Evolutionary conservation across 2,113 vertebrate species (phyloP).

Genomic region (Nothobranchius kuhntae): DNA sequence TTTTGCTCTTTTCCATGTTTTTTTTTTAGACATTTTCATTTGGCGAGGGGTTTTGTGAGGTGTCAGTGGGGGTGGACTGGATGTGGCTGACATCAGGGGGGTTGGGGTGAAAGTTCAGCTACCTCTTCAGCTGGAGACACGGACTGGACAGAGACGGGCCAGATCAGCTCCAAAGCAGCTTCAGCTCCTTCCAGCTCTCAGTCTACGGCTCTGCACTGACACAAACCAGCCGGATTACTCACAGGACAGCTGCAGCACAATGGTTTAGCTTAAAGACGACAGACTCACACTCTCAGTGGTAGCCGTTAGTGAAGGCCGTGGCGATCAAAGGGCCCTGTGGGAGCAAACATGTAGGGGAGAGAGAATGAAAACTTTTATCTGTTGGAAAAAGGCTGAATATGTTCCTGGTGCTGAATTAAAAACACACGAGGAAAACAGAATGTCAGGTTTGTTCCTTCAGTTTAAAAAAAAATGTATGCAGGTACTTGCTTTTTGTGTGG

Average conservation of each 20-base stretch:
- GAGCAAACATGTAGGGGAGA: conserved; percentile 39
- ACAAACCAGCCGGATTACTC: conserved; percentile 33
- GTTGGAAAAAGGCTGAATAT: not conserved
- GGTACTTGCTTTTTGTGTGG: no score
- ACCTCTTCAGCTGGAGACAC: conserved; percentile 68
- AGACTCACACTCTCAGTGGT: conserved; percentile 87
- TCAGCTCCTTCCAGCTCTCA: conserved; percentile 72
- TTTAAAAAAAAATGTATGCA: no score
- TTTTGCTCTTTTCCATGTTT: conserved; percentile 13
- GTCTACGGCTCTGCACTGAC: conserved; percentile 51
- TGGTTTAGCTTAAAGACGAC: not conserved
- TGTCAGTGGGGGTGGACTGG: conserved; percentile 70
- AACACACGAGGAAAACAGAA: not conserved
- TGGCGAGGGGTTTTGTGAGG: conserved; percentile 81
- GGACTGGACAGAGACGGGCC: conserved; percentile 74
- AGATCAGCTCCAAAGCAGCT: conserved; percentile 68
- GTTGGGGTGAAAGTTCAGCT: conserved; percentile 59
- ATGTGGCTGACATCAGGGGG: conserved; percentile 68
- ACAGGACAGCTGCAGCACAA: not conserved
- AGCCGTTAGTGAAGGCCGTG: conserved; percentile 99
- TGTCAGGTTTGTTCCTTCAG: no score
- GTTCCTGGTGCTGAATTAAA: not conserved
- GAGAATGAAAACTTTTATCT: not conserved
- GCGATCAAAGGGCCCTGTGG: conserved; percentile 96
- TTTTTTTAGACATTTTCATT: conserved; percentile 37